phyloP scores from a whole-genome alignment of 2,888 invertebrate genomes.

The Bellardia pandia region DNA sequence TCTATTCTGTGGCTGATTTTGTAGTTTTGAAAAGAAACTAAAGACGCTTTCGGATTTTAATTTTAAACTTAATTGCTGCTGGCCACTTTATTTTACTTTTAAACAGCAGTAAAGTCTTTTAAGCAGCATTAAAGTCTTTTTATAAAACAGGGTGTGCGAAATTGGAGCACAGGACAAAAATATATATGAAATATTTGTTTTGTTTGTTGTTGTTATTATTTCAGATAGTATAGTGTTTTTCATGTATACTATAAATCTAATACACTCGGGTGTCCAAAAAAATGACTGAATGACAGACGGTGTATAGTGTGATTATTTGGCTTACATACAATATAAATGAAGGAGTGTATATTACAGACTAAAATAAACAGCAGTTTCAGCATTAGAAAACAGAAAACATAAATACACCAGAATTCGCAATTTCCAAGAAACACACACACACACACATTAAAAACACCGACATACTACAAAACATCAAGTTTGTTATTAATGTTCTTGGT shows the following conservation, averaged over 20 bases:
- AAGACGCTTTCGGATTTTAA: too few relatives aligned
- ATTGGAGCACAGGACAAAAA: not conserved
- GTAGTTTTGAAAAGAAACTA: too few relatives aligned
- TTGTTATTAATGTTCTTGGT: conserved; percentile 61
- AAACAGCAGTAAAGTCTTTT: not conserved
- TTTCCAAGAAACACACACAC: not conserved
- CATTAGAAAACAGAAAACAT: not conserved
- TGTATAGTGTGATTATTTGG: conserved; percentile 14
- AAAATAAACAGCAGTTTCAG: not conserved
- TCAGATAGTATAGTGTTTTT: conserved; percentile 10
- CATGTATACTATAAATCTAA: conserved; percentile 23
- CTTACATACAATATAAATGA: conserved; percentile 14
- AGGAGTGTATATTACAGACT: not conserved
- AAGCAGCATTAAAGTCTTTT: not conserved
- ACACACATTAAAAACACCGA: not conserved
- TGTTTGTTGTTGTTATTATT: conserved; percentile 5
- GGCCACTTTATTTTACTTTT: conserved; percentile 14
- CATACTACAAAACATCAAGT: conserved; percentile 55
- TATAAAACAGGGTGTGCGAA: not conserved
- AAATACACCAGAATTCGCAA: conserved; percentile 10
- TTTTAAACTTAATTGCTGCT: not conserved
- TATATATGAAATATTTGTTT: not conserved
- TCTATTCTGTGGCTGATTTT: too few relatives aligned
- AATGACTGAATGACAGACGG: conserved; percentile 25
- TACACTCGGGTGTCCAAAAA: conserved; percentile 16